These are phyloP conservation scores for Xenopus laevis DNA, from an alignment of 2,113 vertebrate species.

Conservation along the genomic window DNA sequence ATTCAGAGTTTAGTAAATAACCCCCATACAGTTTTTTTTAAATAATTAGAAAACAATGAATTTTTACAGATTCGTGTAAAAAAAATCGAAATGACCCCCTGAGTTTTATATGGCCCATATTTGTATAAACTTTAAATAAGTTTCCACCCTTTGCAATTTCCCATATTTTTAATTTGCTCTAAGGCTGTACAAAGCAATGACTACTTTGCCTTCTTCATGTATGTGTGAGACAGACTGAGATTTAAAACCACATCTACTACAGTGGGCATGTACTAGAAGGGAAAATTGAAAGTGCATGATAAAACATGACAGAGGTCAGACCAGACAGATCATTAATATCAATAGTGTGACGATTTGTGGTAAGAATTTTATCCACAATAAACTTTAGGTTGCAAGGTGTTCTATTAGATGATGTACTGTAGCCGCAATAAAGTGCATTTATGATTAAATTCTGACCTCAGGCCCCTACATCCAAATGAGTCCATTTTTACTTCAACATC, in stretches of 20 bases:
- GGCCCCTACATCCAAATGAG: not conserved
- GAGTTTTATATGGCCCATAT: too few relatives aligned
- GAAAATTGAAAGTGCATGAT: constrained; percentile 36
- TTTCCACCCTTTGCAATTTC: too few relatives aligned
- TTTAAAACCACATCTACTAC: constrained; percentile 20
- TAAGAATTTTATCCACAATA: constrained; percentile 41
- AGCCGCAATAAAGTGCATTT: constrained; percentile 23
- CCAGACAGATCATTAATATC: constrained; percentile 34
- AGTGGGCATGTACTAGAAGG: constrained; percentile 15
- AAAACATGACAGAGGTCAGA: constrained; percentile 34
- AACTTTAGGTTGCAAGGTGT: constrained; percentile 48
- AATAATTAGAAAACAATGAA: too few relatives aligned
- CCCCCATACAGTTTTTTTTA: too few relatives aligned
- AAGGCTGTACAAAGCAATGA: too few relatives aligned
- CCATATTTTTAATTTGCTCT: not conserved
- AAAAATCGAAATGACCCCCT: too few relatives aligned
- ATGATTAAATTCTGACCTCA: constrained; percentile 45
- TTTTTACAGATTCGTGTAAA: too few relatives aligned
- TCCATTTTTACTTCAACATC: constrained; percentile 10
- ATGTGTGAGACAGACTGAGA: constrained; percentile 28
- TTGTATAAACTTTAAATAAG: too few relatives aligned
- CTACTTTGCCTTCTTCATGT: not conserved
- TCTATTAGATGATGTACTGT: constrained; percentile 35
- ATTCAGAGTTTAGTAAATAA: too few relatives aligned
- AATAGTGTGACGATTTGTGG: constrained; percentile 32